Evolutionary conservation across 2,797 vertebrate species (phyloP).

Genomic region (Danio jaintianensis): DNA sequence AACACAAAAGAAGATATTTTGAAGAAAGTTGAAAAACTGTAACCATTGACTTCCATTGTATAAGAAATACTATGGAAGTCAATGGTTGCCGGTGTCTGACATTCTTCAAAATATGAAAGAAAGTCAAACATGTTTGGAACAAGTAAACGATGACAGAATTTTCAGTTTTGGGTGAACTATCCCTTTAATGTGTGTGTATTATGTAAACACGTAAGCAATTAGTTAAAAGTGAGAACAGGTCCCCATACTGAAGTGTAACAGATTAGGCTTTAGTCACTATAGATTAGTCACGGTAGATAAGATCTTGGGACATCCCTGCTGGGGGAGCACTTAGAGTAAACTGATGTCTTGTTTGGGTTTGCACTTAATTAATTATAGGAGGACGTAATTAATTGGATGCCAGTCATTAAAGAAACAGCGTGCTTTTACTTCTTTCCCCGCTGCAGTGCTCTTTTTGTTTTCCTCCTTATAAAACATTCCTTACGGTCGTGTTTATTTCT

Average conservation of each 20-base stretch:
- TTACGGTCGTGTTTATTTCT: conserved; percentile 32
- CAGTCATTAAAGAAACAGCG: neutral
- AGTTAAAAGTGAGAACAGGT: too few relatives aligned
- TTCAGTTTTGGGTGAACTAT: too few relatives aligned
- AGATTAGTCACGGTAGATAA: neutral
- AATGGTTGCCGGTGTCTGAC: too few relatives aligned
- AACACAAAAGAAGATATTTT: too few relatives aligned
- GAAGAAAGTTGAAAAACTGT: too few relatives aligned
- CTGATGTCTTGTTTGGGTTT: neutral
- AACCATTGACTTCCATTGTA: too few relatives aligned
- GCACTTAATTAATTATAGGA: neutral
- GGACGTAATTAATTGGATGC: conserved; percentile 15
- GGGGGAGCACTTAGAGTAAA: neutral
- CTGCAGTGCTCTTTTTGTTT: neutral
- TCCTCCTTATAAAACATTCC: conserved; percentile 5
- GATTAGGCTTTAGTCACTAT: neutral
- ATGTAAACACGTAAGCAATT: too few relatives aligned
- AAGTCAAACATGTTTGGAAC: too few relatives aligned
- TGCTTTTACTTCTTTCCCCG: neutral
- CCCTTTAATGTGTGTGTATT: too few relatives aligned
- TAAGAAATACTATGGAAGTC: too few relatives aligned
- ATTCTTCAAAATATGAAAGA: too few relatives aligned
- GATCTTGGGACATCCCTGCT: neutral
- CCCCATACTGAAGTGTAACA: neutral
- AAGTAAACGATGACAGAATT: neutral